Evolutionary conservation across 2,888 invertebrate genomes (phyloP), one percentile per base, ranked within the genome.

Genomic region (Melieria omissa): DNA sequence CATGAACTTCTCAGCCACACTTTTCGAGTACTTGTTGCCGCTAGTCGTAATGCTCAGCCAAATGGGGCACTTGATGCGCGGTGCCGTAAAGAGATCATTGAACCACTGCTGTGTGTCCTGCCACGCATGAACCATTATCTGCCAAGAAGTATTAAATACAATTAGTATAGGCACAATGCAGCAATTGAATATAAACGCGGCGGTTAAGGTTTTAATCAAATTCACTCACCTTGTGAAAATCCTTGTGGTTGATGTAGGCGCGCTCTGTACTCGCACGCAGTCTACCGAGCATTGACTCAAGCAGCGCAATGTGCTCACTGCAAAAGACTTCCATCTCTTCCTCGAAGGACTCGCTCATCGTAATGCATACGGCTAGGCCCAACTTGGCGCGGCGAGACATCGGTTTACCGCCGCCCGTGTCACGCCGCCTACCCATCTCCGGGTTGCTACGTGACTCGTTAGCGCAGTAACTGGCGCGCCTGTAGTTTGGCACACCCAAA

Each of bases 241-340:
- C 74, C 79, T 84, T 76, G 71, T 82, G 83, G 77, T 88, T 88
- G 72, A 88, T 85, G 70, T 92, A 93, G 0, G 93, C 93, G 7
- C 89, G 86, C 80, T 93, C 90, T 0, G 93, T 90, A 5, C 90
- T 89, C 57, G 90, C 86, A 4, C 93, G 90, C 68, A 96, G 84
- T 42, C 94, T 89, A 83, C 92, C 92, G 61, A 95, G 86, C 85
- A 93, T 89, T 10, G 92, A 90, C 82, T 94, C 94, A 12, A 95
- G 81, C 70, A 94, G 88, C 0, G 92, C 91, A 65, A 94, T 92
- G 81, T 95, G 95, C 77, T 96, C 94, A 86, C 95, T 90, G 79
- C 95, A 91, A 75, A 93, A 92, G 61, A 90, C 88, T 77, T 93
- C 91, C 88, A 93, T 89, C 80, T 91, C 90, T 82, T 92, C 88